Evolutionary conservation across 1,140 invertebrate genomes (phyloP), one percentile per base, ranked within the genome.

Genomic region (Calephelis virginiensis): DNA sequence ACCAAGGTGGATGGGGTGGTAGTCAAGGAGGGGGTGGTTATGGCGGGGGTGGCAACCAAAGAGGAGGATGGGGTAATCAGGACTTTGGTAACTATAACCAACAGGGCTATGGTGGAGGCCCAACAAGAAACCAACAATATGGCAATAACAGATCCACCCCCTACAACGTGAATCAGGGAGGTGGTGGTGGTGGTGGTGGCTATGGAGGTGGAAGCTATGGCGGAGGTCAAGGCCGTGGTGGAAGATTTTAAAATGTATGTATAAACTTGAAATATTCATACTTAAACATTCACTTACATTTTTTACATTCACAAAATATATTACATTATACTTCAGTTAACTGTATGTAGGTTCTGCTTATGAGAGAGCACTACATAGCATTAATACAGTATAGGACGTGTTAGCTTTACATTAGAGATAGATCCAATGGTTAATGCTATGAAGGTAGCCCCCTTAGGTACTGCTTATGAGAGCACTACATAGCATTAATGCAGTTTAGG

Each of bases 1-100:
- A 86, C 61, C 86, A 90, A 73, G 86, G 83, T 12, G 78, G 82
- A 67, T 89, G 85, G 83, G 85, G 77, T 66, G 82, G 85, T 38
- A 88, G 76, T 59, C 84, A 88, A 68, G 85, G 85, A 8, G 81
- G 85, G 9, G 81, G 91, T 50, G 80, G 83, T n/a, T 81, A 81
- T 63, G 83, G 90, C 14, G 83, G 90, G 45, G 79, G 80, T 69
- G 77, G 79, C 17, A 77, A 82, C 40, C 75, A 80, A 66, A 81
- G 83, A 56, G 85, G 87, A 56, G 76, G 81, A 61, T 78, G 84
- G 48, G 76, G 81, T 10, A 93, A 93, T 72, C 93, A 94, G 79
- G 94, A 94, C 73, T 96, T 95, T 77, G 95, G 95, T 28, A 95
- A 93, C 71, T 94, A 95, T 61, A 95, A 95, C 75, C 95, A 96